Evolutionary conservation across 1,140 invertebrate genomes (phyloP), one percentile per base, ranked within the genome.

Genomic region (Cydia pomonella): DNA sequence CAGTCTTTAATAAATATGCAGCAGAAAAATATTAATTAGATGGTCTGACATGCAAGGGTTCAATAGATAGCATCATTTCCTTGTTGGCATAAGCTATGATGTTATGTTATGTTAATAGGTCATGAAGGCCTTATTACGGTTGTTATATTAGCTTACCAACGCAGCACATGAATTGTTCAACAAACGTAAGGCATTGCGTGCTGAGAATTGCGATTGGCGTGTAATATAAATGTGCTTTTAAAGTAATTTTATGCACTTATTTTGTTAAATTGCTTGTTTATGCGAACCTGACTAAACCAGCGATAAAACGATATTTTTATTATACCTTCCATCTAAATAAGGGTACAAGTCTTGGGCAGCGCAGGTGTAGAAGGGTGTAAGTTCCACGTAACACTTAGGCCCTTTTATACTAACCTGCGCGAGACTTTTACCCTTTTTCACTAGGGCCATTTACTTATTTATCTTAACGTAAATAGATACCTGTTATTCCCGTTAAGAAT

Each of bases 171-270:
- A 38, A 69, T 69, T 33, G 64, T 69, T 69, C 64, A 38, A n/a
- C 12, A 69, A 69, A 69, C 64, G 64, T 69, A 33, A 69, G 63
- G n/a, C 29, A 23, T 33, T 33, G 64, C 64, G 64, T 69, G 64
- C 64, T 4, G 27, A 18, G 64, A 69, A 69, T 69, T 18, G 64
- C 25, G 25, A 25, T 66, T 69, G 27, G 64, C 64, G 12, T 69
- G 64, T 18, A 29, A 69, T 69, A 18, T 69, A 69, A 41, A 69
- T 69, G 29, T n/a, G 25, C 64, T 69, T 38, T 69, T 69, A 38
- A 41, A 69, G 64, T 33, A n/a, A 69, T 69, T 38, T 69, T 69
- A 69, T 69, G 64, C 64, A 69, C 29, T 69, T 69, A 69, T 69
- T 69, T 69, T 38, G 23, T 38, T 69, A 33, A 38, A 69, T 18